Evolutionary conservation across 2,113 vertebrate genomes (phyloP).

Genomic region (Hemichromis elongatus): DNA sequence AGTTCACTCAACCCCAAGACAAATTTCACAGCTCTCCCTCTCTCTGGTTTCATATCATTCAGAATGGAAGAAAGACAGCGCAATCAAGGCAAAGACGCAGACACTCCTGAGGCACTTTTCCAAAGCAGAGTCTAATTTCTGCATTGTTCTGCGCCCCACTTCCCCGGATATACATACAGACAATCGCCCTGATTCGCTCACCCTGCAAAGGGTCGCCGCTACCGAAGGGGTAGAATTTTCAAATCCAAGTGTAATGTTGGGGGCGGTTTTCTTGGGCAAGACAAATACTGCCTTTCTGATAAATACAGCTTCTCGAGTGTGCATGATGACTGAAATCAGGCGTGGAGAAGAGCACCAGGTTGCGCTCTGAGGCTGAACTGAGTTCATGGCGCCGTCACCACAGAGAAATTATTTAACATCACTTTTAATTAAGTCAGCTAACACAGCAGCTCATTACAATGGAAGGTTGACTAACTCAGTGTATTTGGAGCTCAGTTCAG

Average conservation of each 20-base stretch:
- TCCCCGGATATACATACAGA: constrained; percentile 42
- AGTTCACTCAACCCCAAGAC: constrained; percentile 43
- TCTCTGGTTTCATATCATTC: constrained; percentile 24
- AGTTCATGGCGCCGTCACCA: constrained; percentile 39
- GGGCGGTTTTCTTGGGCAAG: not conserved
- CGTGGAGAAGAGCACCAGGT: constrained; percentile 26
- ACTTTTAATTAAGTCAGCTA: constrained; percentile 68
- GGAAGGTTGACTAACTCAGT: constrained; percentile 51
- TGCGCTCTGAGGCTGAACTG: constrained; percentile 19
- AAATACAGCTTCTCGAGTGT: constrained; percentile 24
- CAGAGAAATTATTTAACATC: constrained; percentile 68
- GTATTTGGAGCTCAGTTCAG: constrained; percentile 30
- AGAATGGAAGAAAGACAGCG: constrained; percentile 34
- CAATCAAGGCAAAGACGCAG: constrained; percentile 33
- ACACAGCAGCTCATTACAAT: constrained; percentile 54
- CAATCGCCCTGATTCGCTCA: constrained; percentile 41
- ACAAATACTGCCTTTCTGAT: not conserved
- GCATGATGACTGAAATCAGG: constrained; percentile 46
- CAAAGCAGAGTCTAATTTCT: constrained; percentile 33
- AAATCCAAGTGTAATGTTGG: not conserved
- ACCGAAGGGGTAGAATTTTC: constrained; percentile 1
- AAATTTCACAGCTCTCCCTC: constrained; percentile 33
- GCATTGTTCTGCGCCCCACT: constrained; percentile 20
- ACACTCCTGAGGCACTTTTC: constrained; percentile 33
- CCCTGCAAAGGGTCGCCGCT: not conserved